phyloP scores from a whole-genome alignment of 2,113 vertebrate genomes.

The Poicephalus gulielmi region DNA sequence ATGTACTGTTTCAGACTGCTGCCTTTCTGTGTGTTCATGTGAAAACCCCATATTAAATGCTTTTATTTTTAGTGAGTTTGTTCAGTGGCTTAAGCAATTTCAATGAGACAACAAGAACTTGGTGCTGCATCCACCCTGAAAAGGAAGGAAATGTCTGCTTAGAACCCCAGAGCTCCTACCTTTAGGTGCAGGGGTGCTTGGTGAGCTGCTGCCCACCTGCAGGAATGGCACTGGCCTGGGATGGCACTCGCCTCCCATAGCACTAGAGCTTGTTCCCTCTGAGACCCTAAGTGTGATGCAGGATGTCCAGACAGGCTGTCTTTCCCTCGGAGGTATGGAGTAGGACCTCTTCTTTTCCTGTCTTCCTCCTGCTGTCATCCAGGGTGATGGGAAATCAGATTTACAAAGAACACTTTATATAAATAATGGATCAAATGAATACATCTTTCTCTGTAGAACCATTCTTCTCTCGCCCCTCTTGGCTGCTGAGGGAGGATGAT shows the following conservation, averaged over 20 bases:
- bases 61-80: slow-evolving; percentile 61
- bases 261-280: neutral
- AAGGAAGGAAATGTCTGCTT: neutral
- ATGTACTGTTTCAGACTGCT: slow-evolving; percentile 36
- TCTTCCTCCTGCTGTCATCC: slow-evolving; percentile 51
- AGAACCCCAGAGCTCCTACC: neutral
- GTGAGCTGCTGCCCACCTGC: neutral
- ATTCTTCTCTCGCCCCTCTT: slow-evolving; percentile 50
- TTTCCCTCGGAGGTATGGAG: neutral
- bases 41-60: slow-evolving; percentile 61
- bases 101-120: neutral
- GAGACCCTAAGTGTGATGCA: neutral
- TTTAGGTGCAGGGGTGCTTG: neutral
- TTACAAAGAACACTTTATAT: slow-evolving; percentile 69
- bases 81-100: slow-evolving; percentile 2
- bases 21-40: slow-evolving; percentile 34
- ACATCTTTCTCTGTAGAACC: slow-evolving; percentile 48
- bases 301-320: neutral
- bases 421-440: slow-evolving; percentile 72
- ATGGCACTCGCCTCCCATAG: neutral
- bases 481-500: slow-evolving; percentile 13
- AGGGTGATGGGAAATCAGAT: slow-evolving; percentile 47
- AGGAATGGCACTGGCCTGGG: neutral
- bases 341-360: slow-evolving; percentile 36
- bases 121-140: neutral